phyloP scores from a whole-genome alignment of 2,888 invertebrate species.

The Metacarcinus magister region DNA sequence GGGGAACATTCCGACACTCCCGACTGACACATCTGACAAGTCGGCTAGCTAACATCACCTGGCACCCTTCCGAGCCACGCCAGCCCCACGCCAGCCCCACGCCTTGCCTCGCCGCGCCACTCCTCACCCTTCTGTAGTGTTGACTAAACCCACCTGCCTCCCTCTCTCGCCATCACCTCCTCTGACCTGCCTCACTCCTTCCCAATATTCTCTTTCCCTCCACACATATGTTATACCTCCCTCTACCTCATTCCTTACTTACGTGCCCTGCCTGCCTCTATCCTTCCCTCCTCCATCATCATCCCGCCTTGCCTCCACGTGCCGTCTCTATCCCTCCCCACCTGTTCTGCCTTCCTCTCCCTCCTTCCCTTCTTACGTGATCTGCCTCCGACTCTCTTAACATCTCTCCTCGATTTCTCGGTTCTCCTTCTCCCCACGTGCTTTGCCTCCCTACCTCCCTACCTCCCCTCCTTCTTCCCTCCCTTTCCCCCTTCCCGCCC shows the following conservation, averaged over 20 bases:
- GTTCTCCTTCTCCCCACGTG: constrained; percentile 53
- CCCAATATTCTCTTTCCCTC: not conserved
- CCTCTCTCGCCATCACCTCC: not conserved
- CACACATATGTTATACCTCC: not conserved
- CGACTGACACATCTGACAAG: not conserved
- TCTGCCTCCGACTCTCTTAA: not conserved
- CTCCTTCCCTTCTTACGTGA: not conserved
- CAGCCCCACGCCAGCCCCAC: not conserved
- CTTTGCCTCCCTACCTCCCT: constrained; percentile 54
- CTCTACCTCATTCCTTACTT: not conserved
- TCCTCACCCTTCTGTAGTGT: not conserved
- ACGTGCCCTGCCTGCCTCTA: constrained; percentile 3
- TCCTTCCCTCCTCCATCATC: not conserved
- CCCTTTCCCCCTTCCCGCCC: not conserved
- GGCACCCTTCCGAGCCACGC: constrained; percentile 4
- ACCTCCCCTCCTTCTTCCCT: not conserved
- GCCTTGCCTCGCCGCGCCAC: not conserved
- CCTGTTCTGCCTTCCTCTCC: not conserved
- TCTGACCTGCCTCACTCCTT: not conserved
- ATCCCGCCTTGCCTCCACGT: not conserved
- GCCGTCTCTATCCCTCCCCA: not conserved
- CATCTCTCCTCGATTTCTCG: constrained; percentile 29
- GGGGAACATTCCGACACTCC: constrained; percentile 1
- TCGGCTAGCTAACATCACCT: not conserved
- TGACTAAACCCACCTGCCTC: not conserved